A percentile compares a stretch with the other conserved stretches of the same genome.
These are phyloP conservation scores for Pogonophryne albipinna DNA, from an alignment of 2,797 vertebrate species.

Conservation along the genomic window DNA sequence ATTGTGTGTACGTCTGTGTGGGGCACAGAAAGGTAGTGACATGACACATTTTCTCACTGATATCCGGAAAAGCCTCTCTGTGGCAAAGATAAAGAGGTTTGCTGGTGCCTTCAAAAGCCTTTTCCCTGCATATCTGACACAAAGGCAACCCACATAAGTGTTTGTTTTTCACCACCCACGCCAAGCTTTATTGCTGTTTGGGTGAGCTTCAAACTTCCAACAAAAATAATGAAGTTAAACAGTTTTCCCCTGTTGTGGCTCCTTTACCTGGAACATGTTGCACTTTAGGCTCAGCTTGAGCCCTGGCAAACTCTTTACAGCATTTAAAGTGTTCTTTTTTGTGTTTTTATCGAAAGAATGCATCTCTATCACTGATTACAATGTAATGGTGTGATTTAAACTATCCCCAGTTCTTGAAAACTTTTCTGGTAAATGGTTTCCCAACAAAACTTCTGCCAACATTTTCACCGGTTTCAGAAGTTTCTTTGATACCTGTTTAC, in stretches of 20 bases:
- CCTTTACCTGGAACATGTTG: slow-evolving; percentile 5
- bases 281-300: slow-evolving; percentile 2
- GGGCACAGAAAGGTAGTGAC: slow-evolving; percentile 36
- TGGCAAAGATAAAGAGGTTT: slow-evolving; percentile 31
- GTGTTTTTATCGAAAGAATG: neutral
- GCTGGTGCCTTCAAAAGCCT: slow-evolving; percentile 5
- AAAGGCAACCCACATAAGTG: slow-evolving; percentile 17
- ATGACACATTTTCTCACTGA: slow-evolving; percentile 31
- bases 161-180: slow-evolving; percentile 40
- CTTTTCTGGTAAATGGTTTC: neutral
- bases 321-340: neutral
- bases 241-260: slow-evolving; percentile 9
- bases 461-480: neutral
- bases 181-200: slow-evolving; percentile 42
- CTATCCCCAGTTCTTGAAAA: neutral
- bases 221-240: slow-evolving; percentile 30
- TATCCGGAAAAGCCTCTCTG: slow-evolving; percentile 26
- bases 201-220: slow-evolving; percentile 30
- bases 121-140: slow-evolving; percentile 21
- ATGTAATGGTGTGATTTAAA: neutral
- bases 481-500: neutral
- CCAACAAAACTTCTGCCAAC: neutral
- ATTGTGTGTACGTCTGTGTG: slow-evolving; percentile 33
- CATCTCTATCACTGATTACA: neutral
- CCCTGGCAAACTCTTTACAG: neutral